Base-by-base conservation (phyloP, 2,797 vertebrate species). In the Tympanoctomys barrerae region DNA sequence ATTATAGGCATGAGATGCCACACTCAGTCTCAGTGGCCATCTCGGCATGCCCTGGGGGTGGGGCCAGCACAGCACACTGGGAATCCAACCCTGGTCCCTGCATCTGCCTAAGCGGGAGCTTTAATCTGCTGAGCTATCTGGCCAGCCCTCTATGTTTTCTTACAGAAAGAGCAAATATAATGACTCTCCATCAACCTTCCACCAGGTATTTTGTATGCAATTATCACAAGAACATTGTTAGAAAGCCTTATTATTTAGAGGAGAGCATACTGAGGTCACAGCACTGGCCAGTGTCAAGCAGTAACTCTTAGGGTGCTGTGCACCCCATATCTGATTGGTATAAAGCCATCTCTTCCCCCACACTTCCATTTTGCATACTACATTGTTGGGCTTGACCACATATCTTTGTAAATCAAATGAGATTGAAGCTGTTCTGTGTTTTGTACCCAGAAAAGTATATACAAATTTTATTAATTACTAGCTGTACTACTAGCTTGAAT, bases 391-490 rank as follows among this genome's bases (percentile, higher is more conserved):
- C 64, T 87, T 33, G 39, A 75, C 57, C 33, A 19, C 78, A 33
- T 31, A 78, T 79, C 36, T 68, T 71, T 87, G 75, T 87, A 64
- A 79, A 88, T 16, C 31, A 39, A 81, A 66, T 70, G 68, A 79
- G 54, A 82, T 85, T 91, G 81, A 71, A n/a, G 62, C 68, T 90
- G 52, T 90, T 81, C 61, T 3, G 33, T 28, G 49, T 31, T 75
- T 88, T 42, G 71, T 84, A 24, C 33, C 36, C 73, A 36, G 68
- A n/a, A 89, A 94, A 93, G 42, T 87, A 16, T 86, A 26, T 49
- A 52, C 11, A 77, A n/a, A 70, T 54, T 21, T 79, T 94, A 10
- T 61, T 86, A 90, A n/a, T 87, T 80, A 82, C 77, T 92, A 85
- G 61, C 80, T 0, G 6, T 39, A 33, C 80, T 14, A 12, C 82